phyloP scores from a whole-genome alignment of 2,113 vertebrate genomes.

The Gadus chalcogrammus region DNA sequence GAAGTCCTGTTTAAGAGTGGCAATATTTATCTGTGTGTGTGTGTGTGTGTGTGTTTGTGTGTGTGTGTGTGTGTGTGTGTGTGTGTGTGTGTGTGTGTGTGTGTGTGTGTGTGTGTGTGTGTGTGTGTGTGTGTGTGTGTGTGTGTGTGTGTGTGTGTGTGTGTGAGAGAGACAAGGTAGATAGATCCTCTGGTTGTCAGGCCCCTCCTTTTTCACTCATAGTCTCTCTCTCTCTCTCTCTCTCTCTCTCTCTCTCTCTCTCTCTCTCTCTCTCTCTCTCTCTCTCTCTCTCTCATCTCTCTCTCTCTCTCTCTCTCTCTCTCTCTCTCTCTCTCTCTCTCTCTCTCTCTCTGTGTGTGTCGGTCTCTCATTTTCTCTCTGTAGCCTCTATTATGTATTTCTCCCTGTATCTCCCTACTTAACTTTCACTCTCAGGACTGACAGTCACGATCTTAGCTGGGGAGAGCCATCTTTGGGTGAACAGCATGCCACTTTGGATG shows the following conservation, averaged over 20 bases:
- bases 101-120: constrained; percentile 18
- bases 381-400: constrained; percentile 11
- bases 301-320: constrained; percentile 26
- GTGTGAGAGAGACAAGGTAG: constrained; percentile 50
- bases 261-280: constrained; percentile 12
- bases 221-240: constrained; percentile 11
- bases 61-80: constrained; percentile 18
- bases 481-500: constrained; percentile 16
- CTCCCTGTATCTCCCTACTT: constrained; percentile 41
- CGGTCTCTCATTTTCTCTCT: constrained; percentile 24
- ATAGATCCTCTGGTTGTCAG: constrained; percentile 65
- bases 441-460: constrained; percentile 55
- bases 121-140: constrained; percentile 29
- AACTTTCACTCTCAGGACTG: constrained; percentile 49
- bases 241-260: constrained; percentile 25
- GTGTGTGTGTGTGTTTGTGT: constrained; percentile 27
- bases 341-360: constrained; percentile 21
- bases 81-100: constrained; percentile 35
- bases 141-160: constrained; percentile 37
- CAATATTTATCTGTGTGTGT: no score
- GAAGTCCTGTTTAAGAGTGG: constrained; percentile 36
- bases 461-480: constrained; percentile 73
- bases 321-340: constrained; percentile 10
- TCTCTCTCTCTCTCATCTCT: constrained; percentile 10
- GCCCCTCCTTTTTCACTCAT: constrained; percentile 45